phyloP scores from a whole-genome alignment of 2,797 vertebrate genomes.

The Limnodromus scolopaceus region DNA sequence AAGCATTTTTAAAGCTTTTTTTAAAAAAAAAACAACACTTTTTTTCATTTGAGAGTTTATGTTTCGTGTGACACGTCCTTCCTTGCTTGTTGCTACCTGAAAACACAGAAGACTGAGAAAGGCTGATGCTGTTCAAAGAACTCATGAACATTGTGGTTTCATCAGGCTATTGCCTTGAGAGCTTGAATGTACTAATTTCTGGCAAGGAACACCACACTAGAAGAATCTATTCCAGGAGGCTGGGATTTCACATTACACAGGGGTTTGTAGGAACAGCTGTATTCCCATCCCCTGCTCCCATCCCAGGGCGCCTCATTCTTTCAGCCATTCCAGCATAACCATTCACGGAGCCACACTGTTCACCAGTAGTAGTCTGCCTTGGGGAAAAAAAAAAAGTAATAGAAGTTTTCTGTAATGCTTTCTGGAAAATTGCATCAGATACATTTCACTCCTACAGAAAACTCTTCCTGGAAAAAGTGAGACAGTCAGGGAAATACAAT shows the following conservation, averaged over 20 bases:
- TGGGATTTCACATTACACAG: not conserved
- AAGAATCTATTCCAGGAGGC: not conserved
- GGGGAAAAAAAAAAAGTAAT: not conserved
- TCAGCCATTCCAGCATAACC: not conserved
- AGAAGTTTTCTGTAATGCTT: not conserved
- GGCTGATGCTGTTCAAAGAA: not conserved
- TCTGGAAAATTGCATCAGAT: not conserved
- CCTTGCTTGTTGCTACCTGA: not conserved
- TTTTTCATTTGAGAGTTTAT: not conserved
- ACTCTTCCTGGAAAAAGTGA: slow-evolving; percentile 37
- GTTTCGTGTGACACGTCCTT: not conserved
- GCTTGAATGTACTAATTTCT: not conserved
- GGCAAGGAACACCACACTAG: not conserved
- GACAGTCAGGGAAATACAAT: not conserved
- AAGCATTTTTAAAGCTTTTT: not conserved
- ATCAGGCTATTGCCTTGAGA: not conserved
- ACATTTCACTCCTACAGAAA: not conserved
- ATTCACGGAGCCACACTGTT: not conserved
- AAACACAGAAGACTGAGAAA: not conserved
- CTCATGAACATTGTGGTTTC: not conserved
- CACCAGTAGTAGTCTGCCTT: not conserved
- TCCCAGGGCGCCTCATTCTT: not conserved
- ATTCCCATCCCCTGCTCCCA: not conserved
- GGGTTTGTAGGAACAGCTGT: not conserved
- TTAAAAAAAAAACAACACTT: too few relatives aligned